Conservation (phyloP, 2,797 vertebrate genomes). For the Coregonus suidteri region DNA sequence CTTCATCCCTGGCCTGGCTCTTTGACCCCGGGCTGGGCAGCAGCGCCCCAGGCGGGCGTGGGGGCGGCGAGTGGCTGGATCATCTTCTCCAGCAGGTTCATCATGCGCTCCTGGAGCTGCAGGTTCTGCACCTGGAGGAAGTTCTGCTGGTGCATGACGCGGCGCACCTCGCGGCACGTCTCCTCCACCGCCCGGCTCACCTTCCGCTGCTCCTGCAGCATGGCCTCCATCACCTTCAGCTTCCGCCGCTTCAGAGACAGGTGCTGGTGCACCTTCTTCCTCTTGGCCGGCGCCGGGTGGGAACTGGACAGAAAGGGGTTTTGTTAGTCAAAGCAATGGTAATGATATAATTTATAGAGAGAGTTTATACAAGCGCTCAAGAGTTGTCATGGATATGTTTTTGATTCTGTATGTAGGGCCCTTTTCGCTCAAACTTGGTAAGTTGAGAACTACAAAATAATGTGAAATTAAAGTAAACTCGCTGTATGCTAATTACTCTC, state of each 20-base stretch:
- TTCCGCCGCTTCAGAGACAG: slow-evolving; percentile 85
- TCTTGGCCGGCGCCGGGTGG: background rate
- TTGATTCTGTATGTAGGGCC: too few species aligned
- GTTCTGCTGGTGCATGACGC: slow-evolving; percentile 94
- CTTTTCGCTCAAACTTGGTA: too few species aligned
- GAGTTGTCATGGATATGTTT: too few species aligned
- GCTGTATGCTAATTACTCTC: too few species aligned
- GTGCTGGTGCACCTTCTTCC: slow-evolving; percentile 35
- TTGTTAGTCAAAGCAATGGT: background rate
- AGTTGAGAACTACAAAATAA: too few species aligned
- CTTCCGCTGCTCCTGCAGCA: slow-evolving; percentile 90
- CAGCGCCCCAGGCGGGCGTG: slow-evolving; percentile 40
- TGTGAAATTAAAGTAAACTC: too few species aligned
- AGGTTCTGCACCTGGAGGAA: slow-evolving; percentile 94
- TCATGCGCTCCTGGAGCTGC: slow-evolving; percentile 97
- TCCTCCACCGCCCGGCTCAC: slow-evolving; percentile 91
- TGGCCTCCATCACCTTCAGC: slow-evolving; percentile 89
- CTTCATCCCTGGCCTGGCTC: slow-evolving; percentile 63
- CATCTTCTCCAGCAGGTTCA: slow-evolving; percentile 97
- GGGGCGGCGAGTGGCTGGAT: slow-evolving; percentile 69
- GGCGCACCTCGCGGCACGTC: slow-evolving; percentile 91
- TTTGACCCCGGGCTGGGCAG: slow-evolving; percentile 50
- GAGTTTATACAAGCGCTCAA: too few species aligned
- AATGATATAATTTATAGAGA: slow-evolving; percentile 32
- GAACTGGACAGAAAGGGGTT: background rate